Conservation (phyloP, 1,140 invertebrate genomes). For the Drosophila burlai region DNA sequence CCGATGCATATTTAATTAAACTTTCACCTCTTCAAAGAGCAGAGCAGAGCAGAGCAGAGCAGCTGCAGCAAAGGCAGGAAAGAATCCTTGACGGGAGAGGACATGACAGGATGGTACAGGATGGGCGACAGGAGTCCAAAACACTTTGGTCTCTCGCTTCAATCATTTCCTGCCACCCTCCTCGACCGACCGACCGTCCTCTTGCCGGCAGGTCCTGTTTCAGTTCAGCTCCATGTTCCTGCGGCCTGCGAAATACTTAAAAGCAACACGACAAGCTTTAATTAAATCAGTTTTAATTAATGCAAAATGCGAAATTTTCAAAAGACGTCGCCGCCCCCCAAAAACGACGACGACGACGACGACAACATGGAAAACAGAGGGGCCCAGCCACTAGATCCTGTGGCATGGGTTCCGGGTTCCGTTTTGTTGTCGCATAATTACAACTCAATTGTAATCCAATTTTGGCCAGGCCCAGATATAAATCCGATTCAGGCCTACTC, state of each 20-base stretch:
- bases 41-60: background rate
- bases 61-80: conserved; percentile 13
- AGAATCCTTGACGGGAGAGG: conserved; percentile 29
- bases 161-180: conserved; percentile 17
- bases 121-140: conserved; percentile 46
- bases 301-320: conserved; percentile 80
- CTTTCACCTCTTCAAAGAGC: conserved; percentile 62
- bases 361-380: conserved; percentile 55
- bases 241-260: conserved; percentile 54
- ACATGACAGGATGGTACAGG: conserved; percentile 1
- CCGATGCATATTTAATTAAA: conserved; percentile 78
- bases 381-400: background rate
- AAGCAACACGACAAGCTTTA: conserved; percentile 74
- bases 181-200: too few relatives aligned
- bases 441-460: conserved; percentile 84
- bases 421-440: conserved; percentile 82
- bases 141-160: conserved; percentile 51
- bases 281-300: conserved; percentile 84
- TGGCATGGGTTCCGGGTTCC: background rate
- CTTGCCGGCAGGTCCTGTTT: background rate
- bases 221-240: background rate
- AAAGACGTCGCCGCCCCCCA: conserved; percentile 55
- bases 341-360: conserved; percentile 9
- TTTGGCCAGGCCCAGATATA: conserved; percentile 69
- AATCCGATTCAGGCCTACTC: conserved; percentile 66